These are phyloP conservation scores for Columbina picui DNA, from an alignment of 2,113 vertebrate genomes.

Conservation along the genomic window DNA sequence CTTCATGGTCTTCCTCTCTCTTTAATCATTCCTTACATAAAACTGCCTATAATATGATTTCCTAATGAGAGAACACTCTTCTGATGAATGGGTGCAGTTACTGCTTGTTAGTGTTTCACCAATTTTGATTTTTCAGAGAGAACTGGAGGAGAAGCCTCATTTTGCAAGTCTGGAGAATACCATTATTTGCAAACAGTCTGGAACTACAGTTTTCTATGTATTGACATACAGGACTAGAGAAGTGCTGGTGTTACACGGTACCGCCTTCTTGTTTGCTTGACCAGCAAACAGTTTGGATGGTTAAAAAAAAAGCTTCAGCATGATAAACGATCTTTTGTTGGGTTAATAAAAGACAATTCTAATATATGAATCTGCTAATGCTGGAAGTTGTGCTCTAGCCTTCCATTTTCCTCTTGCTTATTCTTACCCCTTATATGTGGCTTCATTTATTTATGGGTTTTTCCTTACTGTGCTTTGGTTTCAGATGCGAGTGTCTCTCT, in stretches of 20 bases:
- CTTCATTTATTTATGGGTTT: constrained; percentile 68
- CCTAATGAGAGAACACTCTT: neutral
- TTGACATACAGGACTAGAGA: neutral
- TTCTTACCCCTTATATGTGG: constrained; percentile 17
- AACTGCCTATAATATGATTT: neutral
- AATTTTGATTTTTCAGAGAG: neutral
- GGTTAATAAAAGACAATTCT: neutral
- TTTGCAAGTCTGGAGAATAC: neutral
- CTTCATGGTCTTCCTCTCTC: neutral
- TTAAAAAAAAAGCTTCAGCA: neutral
- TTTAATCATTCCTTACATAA: neutral
- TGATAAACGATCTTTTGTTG: neutral
- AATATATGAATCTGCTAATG: neutral
- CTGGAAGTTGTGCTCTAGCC: neutral
- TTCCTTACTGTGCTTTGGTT: constrained; percentile 76
- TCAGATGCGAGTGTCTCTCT: constrained; percentile 90
- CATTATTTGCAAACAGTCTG: neutral
- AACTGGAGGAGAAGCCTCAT: neutral
- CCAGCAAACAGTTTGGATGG: neutral
- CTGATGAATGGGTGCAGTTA: neutral
- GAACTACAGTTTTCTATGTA: neutral
- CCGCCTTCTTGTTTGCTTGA: neutral
- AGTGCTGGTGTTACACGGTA: neutral
- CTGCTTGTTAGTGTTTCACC: neutral
- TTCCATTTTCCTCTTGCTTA: neutral